phyloP scores from a whole-genome alignment of 2,797 vertebrate species.

The Neopelma chrysocephalum region DNA sequence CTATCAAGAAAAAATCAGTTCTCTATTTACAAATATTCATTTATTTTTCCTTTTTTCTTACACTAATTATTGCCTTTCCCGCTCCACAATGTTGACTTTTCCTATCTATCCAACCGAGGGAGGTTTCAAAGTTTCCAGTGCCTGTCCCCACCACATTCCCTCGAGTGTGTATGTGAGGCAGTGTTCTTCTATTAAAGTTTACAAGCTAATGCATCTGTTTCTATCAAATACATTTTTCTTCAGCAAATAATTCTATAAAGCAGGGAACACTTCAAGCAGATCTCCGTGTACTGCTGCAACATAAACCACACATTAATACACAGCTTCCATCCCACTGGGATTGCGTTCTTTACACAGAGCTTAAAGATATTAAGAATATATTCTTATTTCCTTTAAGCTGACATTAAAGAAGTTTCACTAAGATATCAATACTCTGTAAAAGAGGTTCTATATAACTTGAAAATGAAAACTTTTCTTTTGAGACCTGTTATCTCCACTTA shows the following conservation, averaged over 20 bases:
- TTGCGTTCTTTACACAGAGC: not conserved
- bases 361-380: not conserved
- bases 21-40: not conserved
- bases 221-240: not conserved
- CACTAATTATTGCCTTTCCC: not conserved
- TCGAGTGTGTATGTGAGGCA: not conserved
- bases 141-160: rapidly evolving
- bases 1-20: not conserved
- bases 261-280: not conserved
- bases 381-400: slow-evolving; percentile 7
- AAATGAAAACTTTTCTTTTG: slow-evolving; percentile 8
- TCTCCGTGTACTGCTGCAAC: not conserved
- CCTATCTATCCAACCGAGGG: not conserved
- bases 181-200: not conserved
- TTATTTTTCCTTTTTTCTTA: not conserved
- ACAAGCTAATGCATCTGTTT: not conserved
- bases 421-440: not conserved
- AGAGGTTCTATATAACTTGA: not conserved
- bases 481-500: not conserved
- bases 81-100: not conserved
- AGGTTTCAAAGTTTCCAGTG: not conserved
- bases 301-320: not conserved
- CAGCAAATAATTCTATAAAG: not conserved
- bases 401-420: not conserved
- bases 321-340: not conserved